Conservation (phyloP, 1,140 invertebrate species). For the Campoletis sonorensis region DNA sequence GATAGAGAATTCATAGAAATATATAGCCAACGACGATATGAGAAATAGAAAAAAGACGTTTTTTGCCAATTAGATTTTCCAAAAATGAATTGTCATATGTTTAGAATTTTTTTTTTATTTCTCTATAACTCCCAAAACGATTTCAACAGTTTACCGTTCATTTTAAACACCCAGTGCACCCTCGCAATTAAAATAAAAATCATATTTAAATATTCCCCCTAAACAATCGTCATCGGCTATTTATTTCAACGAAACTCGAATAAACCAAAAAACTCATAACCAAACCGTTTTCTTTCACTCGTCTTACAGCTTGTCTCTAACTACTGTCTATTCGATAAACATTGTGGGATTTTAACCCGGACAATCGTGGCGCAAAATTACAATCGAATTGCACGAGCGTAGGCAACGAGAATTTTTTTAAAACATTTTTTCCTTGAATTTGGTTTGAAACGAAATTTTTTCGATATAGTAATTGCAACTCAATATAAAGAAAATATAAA, state of each 20-base stretch:
- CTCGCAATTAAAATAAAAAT: too few species aligned
- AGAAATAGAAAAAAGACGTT: too few species aligned
- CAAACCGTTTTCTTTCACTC: conserved; percentile 5
- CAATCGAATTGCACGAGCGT: background rate
- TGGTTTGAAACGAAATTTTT: background rate
- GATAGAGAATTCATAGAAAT: too few species aligned
- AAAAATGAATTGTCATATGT: too few species aligned
- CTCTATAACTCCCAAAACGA: too few species aligned
- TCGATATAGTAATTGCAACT: background rate
- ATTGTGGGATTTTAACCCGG: background rate
- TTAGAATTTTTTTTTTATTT: too few species aligned
- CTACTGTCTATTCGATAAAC: conserved; percentile 36
- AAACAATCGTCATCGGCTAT: background rate
- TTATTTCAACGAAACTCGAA: too few species aligned
- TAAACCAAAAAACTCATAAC: conserved; percentile 5
- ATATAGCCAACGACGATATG: too few species aligned
- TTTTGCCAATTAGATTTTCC: too few species aligned
- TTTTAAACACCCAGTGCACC: too few species aligned
- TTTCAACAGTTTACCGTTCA: too few species aligned
- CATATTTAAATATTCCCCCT: background rate
- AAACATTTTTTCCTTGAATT: background rate
- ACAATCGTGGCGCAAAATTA: background rate
- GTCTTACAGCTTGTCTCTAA: conserved; percentile 25
- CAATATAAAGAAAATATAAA: too few species aligned
- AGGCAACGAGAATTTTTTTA: background rate